These are phyloP conservation scores for Taeniopygia guttata DNA, from an alignment of 2,797 vertebrate genomes.

Conservation along the genomic window DNA sequence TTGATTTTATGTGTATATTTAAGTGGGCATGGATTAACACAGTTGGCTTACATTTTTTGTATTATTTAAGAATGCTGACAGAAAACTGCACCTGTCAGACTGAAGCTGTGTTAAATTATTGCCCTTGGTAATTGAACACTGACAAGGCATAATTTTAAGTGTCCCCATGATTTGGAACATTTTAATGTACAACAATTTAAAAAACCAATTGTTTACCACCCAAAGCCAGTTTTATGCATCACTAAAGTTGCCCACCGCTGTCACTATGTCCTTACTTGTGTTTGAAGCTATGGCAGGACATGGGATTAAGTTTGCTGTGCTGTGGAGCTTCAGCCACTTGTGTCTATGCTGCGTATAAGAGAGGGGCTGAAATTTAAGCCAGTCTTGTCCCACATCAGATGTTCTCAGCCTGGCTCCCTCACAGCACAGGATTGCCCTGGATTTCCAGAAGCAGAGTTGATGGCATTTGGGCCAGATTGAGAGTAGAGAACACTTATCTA, in stretches of 20 bases:
- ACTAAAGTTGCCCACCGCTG: not conserved
- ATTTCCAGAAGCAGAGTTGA: not conserved
- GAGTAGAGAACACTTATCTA: not conserved
- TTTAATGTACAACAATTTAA: not conserved
- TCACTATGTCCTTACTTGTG: not conserved
- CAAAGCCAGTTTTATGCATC: not conserved
- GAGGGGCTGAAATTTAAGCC: not conserved
- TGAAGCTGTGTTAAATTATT: not conserved
- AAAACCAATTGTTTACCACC: not conserved
- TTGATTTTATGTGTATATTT: not conserved
- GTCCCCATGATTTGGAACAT: not conserved
- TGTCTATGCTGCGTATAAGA: not conserved
- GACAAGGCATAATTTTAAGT: not conserved
- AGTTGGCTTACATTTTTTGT: not conserved
- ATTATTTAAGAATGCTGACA: not conserved
- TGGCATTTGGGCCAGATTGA: not conserved
- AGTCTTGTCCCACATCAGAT: not conserved
- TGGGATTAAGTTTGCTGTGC: not conserved
- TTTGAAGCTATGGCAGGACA: not conserved
- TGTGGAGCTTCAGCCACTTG: not conserved
- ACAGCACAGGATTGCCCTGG: accelerated
- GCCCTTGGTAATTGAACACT: not conserved
- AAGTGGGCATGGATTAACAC: not conserved
- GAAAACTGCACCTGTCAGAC: not conserved
- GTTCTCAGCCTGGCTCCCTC: not conserved